phyloP scores from a whole-genome alignment of 2,888 invertebrate species.

The Apotomis turbidana region DNA sequence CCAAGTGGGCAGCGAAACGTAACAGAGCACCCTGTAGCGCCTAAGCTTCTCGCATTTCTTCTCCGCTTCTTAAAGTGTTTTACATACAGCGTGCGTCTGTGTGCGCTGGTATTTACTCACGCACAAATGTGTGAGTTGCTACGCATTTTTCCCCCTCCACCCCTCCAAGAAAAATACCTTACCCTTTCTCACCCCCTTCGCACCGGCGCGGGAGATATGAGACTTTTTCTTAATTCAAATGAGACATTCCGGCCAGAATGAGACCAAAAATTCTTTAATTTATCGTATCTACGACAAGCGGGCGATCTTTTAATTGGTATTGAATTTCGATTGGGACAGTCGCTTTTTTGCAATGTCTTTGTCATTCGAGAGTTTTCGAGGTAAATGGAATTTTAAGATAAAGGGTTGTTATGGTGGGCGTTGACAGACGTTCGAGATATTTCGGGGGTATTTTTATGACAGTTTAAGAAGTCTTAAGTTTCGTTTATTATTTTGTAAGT shows the following conservation, averaged over 20 bases:
- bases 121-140: slow-evolving; percentile 79
- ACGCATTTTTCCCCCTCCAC: slow-evolving; percentile 78
- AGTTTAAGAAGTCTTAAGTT: slow-evolving; percentile 41
- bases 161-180: slow-evolving; percentile 61
- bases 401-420: slow-evolving; percentile 50
- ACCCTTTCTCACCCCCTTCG: slow-evolving; percentile 70
- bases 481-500: slow-evolving; percentile 41
- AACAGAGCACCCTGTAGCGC: slow-evolving; percentile 68
- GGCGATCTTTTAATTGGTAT: slow-evolving; percentile 78
- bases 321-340: slow-evolving; percentile 76
- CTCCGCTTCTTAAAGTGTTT: slow-evolving; percentile 84
- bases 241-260: slow-evolving; percentile 77
- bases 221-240: slow-evolving; percentile 84
- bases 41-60: slow-evolving; percentile 84
- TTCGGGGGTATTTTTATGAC: slow-evolving; percentile 42
- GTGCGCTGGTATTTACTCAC: slow-evolving; percentile 80
- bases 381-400: slow-evolving; percentile 54
- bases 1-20: slow-evolving; percentile 24
- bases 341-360: slow-evolving; percentile 53
- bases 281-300: slow-evolving; percentile 73
- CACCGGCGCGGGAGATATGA: slow-evolving; percentile 82
- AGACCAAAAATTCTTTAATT: slow-evolving; percentile 77
- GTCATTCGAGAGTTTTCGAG: slow-evolving; percentile 52
- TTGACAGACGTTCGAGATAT: slow-evolving; percentile 42
- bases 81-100: slow-evolving; percentile 77